phyloP scores from a whole-genome alignment of 2,797 vertebrate species.

The Anguilla obscura region DNA sequence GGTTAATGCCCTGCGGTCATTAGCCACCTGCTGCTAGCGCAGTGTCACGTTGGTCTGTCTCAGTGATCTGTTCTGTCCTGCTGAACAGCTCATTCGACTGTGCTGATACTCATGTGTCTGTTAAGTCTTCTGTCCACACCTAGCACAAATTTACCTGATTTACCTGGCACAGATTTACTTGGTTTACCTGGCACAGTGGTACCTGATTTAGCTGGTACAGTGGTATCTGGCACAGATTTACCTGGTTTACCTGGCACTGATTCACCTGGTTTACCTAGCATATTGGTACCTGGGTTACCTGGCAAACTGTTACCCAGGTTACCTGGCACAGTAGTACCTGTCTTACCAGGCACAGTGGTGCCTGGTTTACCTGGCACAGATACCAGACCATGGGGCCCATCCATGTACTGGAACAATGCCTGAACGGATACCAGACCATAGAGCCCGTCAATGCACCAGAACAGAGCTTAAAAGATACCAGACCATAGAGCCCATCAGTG shows the following conservation, averaged over 20 bases:
- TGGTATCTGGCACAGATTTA: neutral
- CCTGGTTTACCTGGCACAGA: neutral
- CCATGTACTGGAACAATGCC: no score
- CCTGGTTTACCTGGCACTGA: neutral
- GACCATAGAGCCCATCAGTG: neutral
- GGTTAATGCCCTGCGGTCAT: slow-evolving; percentile 1
- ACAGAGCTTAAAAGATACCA: neutral
- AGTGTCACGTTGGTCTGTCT: neutral
- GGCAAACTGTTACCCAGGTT: neutral
- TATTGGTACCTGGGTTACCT: neutral
- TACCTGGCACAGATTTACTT: no score
- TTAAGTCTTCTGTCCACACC: neutral
- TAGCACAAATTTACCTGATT: neutral
- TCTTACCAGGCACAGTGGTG: neutral
- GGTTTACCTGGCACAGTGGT: neutral
- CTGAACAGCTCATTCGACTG: neutral
- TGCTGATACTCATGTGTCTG: neutral
- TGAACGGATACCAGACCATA: no score
- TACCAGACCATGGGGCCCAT: no score
- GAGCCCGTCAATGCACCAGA: no score
- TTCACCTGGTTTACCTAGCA: neutral
- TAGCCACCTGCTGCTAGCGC: slow-evolving; percentile 16
- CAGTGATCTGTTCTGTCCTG: slow-evolving; percentile 2
- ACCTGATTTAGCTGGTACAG: neutral
- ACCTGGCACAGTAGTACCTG: no score